Base-by-base conservation (phyloP, 2,888 invertebrate genomes). In the Ypsolopha scabrella region DNA sequence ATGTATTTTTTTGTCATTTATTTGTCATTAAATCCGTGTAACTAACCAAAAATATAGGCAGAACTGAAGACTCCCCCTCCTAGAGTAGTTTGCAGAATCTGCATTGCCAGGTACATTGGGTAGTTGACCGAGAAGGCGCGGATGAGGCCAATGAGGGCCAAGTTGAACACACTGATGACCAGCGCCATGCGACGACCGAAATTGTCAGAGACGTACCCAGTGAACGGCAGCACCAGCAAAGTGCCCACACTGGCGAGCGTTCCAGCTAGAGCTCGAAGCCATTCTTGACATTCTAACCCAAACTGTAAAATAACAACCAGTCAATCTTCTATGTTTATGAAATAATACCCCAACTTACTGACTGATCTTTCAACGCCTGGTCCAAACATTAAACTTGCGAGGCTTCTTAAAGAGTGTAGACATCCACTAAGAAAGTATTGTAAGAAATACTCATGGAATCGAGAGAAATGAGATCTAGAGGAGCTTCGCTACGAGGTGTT, bases 201-300 rank as follows among this genome's bases (percentile, higher is more conserved):
- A 44, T 81, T 89, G 69, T 94, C 93, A 0, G 93, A 93, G 38
- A 93, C 62, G 56, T 87, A 88, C 33, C 94, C 93, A 0, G 90
- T 88, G 53, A 92, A 74, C 1, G 92, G 91, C 53, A 92, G 77
- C 7, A 91, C 91, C 51, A 92, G 74, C 54, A 93, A 88, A 50
- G 91, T 91, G 2, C 93, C 93, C 45, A 91, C 74, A 61, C 90
- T 92, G 71, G 89, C 91, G 1, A 93, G 75, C 2, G 93, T 92
- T 2, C 94, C 94, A 6, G 93, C 89, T 56, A 93, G 66, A 0
- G 92, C 88, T 47, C 93, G 78, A 60, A 91, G 89, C 93, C 93
- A 93, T 55, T 90, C 87, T 52, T 89, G 86, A 58, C 92, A 92
- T 10, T 89, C 89, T 6, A 92, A 70, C 58, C 87, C 80, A 63